Percentiles rank a stretch among this genome's conserved stretches.
Evolutionary conservation across 2,888 invertebrate species (phyloP).

Genomic region (Hirtodrosophila trivittata): DNA sequence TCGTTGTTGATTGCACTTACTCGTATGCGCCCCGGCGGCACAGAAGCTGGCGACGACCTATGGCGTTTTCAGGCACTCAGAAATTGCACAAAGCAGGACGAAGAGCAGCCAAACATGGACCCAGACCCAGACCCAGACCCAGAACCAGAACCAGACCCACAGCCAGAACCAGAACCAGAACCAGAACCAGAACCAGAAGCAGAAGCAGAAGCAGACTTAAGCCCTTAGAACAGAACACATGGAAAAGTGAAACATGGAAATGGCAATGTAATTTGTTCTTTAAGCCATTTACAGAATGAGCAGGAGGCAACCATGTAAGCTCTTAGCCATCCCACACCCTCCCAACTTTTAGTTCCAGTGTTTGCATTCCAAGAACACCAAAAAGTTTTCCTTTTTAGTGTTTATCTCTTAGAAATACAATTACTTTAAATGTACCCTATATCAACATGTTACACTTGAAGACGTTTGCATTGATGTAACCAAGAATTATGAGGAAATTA

Average conservation of each 20-base stretch:
- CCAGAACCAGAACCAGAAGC: too few relatives aligned
- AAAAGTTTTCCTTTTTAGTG: conserved; percentile 24
- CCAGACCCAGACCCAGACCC: conserved; percentile 1
- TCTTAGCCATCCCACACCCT: neutral
- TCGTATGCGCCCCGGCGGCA: conserved; percentile 49
- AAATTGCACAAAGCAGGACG: conserved; percentile 30
- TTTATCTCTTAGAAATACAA: conserved; percentile 51
- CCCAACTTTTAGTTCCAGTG: neutral
- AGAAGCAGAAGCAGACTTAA: neutral
- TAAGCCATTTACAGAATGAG: conserved; percentile 33
- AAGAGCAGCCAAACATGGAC: conserved; percentile 10
- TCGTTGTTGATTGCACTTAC: conserved; percentile 67
- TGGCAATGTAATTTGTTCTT: conserved; percentile 75
- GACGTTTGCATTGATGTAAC: too few relatives aligned
- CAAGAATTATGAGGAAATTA: too few relatives aligned
- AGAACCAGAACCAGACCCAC: too few relatives aligned
- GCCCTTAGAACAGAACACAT: conserved; percentile 10
- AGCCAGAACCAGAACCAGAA: too few relatives aligned
- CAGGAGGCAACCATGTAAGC: conserved; percentile 6
- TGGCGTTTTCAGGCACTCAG: conserved; percentile 47
- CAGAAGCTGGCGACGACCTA: conserved; percentile 54
- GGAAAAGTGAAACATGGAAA: conserved; percentile 58
- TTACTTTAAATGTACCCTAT: conserved; percentile 37
- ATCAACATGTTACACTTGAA: conserved; percentile 2
- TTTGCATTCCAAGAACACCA: conserved; percentile 6